phyloP scores from a whole-genome alignment of 2,797 vertebrate genomes.

The Chiloscyllium punctatum region DNA sequence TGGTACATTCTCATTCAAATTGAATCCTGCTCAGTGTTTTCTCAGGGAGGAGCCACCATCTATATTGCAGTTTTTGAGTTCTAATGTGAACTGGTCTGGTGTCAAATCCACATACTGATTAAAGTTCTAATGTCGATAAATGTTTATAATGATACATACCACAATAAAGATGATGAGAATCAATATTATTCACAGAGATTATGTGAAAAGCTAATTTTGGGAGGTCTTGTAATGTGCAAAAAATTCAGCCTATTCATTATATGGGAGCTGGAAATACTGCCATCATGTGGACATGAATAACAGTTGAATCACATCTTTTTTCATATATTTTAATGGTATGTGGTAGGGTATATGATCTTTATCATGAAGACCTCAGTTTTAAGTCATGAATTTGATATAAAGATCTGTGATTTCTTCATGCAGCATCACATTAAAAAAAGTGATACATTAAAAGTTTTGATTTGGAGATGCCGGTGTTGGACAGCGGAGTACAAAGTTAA shows the following conservation, averaged over 20 bases:
- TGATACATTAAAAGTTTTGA: background rate
- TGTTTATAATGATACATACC: background rate
- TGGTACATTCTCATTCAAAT: background rate
- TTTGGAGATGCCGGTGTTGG: too few relatives aligned
- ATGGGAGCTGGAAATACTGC: background rate
- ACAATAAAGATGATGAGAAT: background rate
- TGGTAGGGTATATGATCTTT: background rate
- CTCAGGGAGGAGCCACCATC: background rate
- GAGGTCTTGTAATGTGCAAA: background rate
- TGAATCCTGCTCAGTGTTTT: background rate
- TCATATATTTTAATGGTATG: background rate
- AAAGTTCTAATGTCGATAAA: background rate
- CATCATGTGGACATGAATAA: conserved; percentile 10
- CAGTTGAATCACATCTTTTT: background rate
- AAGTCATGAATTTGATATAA: background rate
- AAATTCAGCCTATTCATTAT: background rate
- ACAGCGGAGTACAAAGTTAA: too few relatives aligned
- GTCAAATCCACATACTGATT: background rate
- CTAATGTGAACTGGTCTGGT: background rate
- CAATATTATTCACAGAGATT: background rate
- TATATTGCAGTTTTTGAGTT: background rate
- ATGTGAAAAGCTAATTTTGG: background rate
- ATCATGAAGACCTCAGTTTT: background rate
- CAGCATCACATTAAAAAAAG: background rate
- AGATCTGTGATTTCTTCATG: background rate